Evolutionary conservation across 1,140 invertebrate genomes (phyloP), one percentile per base, ranked within the genome.

Genomic region (Lepidurus apus): DNA sequence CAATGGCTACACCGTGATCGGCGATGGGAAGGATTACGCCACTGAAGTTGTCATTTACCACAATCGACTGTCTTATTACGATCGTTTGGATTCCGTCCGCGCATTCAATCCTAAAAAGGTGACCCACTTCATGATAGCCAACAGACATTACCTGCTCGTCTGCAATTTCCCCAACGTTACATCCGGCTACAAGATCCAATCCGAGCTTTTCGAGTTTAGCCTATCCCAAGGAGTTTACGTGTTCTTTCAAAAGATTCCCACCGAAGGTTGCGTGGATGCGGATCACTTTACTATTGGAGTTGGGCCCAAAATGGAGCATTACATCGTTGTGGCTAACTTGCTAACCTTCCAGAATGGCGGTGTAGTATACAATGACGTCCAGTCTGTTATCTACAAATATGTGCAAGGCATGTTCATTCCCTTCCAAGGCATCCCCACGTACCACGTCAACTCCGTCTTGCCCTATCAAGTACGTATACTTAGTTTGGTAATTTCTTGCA

Each of bases 161-260:
- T 65, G 53, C n/a, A 65, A 65, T 8, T 65, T 65, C 53, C 53
- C 53, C 4, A 65, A 65, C 53, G 13, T 65, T 9, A 65, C 53
- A 65, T 65, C 53, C 6, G 53, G 53, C 53, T 65, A 65, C 21
- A 65, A 65, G 21, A 21, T 65, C 21, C 53, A 65, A 65, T 65
- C 53, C 9, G 53, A 65, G 21, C 53, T 65, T 7, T 65, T 65
- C 7, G 53, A 65, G 13, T 65, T 65, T 21, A 65, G 53, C 53
- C 53, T 65, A 13, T 65, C 53, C 1, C 53, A 65, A 65, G 53
- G 53, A 21, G 53, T 65, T 21, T 65, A n/a, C 21, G 21, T 65
- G 53, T 65, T 65, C 53, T 65, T 65, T 21, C 53, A 65, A 65
- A 65, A 65, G 53, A 65, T 65, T 65, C 53, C 53, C 7, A 65